Base-by-base conservation (phyloP, 2,888 invertebrate species). In the Catocala sponsa region DNA sequence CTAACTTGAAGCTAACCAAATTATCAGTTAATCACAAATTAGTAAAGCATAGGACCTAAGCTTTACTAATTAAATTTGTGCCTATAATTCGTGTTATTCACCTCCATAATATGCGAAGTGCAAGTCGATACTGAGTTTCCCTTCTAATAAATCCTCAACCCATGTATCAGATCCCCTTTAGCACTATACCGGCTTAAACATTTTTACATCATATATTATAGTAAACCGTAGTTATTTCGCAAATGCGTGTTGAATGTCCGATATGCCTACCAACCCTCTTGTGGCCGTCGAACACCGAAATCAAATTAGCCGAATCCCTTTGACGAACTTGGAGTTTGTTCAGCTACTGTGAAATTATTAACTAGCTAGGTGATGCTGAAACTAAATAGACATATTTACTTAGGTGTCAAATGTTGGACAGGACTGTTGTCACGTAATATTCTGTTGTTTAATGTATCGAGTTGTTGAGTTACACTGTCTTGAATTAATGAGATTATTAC, bases 301-400 rank as follows among this genome's bases (percentile, higher is more conserved):
- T 89, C 87, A 85, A 89, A 90, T 89, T 89, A 89, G 83, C 76
- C 71, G 81, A 84, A 84, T 84, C 87, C 89, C 88, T 88, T 89
- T 88, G 87, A 84, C 82, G 77, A 81, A 86, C 79, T 86, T 82
- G 63, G 72, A 82, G 86, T 86, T 87, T 80, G 85, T 83, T 75
- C 74, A 77, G 79, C 65, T 75, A 82, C 85, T 82, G 79, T 72
- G 72, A 84, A 85, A 84, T 86, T 84, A 86, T 86, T 76, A 83
- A 82, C 76, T 76, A 74, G 76, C 76, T 72, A 76, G 74, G 68
- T 74, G 75, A 61, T 65, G 70, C 53, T 66, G 35, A 56, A 71
- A 66, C 68, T 61, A 65, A 56, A 53, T 47, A 66, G 51, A 64
- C 60, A 64, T 72, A 68, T 74, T 79, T 74, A 58, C 59, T 66